These are phyloP conservation scores for Drosophila malerkotliana DNA, from an alignment of 1,140 invertebrate genomes.

Conservation along the genomic window DNA sequence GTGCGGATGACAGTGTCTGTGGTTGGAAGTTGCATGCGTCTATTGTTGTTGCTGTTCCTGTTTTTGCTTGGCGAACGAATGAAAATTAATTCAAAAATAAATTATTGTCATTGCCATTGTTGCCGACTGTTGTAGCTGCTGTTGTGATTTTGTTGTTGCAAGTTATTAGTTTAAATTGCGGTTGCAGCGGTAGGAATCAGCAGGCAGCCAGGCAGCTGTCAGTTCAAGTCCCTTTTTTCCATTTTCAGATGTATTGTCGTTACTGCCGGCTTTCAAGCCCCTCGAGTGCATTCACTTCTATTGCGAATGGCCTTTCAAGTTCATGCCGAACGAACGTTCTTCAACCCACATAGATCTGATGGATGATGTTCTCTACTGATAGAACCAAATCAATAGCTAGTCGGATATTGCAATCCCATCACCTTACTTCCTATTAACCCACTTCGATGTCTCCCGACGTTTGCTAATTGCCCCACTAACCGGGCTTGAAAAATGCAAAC, in stretches of 20 bases:
- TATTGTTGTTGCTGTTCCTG: constrained; percentile 40
- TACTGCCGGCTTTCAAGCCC: constrained; percentile 55
- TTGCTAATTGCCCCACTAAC: constrained; percentile 16
- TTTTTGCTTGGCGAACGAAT: constrained; percentile 65
- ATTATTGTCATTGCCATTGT: constrained; percentile 78
- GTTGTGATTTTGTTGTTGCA: constrained; percentile 39
- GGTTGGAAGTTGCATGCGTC: constrained; percentile 56
- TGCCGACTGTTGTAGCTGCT: constrained; percentile 20
- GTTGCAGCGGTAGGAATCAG: constrained; percentile 48
- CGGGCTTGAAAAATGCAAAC: constrained; percentile 21
- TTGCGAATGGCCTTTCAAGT: constrained; percentile 70
- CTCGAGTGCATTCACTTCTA: constrained; percentile 71
- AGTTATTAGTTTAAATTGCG: constrained; percentile 80
- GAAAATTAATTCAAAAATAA: constrained; percentile 79
- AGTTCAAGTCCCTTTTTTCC: constrained; percentile 28
- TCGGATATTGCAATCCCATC: too few relatives aligned
- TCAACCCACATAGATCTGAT: constrained; percentile 44
- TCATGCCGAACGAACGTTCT: constrained; percentile 71
- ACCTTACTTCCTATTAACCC: too few relatives aligned
- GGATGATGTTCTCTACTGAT: constrained; percentile 11
- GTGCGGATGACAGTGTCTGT: constrained; percentile 34
- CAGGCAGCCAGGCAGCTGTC: constrained; percentile 34
- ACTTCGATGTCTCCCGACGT: too few relatives aligned
- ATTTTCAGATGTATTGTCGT: constrained; percentile 38
- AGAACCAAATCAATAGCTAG: constrained; percentile 9